These are phyloP conservation scores for Florisuga fusca DNA, from an alignment of 2,797 vertebrate genomes.

Conservation along the genomic window DNA sequence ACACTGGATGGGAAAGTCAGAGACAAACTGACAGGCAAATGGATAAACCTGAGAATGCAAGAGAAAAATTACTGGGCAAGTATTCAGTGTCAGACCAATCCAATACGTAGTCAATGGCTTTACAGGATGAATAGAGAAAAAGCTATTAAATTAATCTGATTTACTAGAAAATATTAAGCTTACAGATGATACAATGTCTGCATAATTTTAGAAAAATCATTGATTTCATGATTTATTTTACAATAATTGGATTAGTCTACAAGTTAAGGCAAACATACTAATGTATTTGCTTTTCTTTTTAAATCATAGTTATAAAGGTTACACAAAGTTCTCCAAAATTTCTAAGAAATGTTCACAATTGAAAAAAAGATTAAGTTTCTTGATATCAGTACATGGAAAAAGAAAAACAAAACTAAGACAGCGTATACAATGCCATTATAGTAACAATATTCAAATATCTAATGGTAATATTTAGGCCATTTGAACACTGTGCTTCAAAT, in stretches of 20 bases:
- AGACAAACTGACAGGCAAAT: background rate
- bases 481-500: constrained; percentile 77
- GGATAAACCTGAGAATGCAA: constrained; percentile 53
- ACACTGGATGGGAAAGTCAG: constrained; percentile 1
- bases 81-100: constrained; percentile 42
- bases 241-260: constrained; percentile 88
- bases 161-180: constrained; percentile 65
- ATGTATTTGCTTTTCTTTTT: constrained; percentile 84
- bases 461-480: constrained; percentile 82
- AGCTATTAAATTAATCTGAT: constrained; percentile 18
- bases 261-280: constrained; percentile 95
- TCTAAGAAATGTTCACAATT: constrained; percentile 82
- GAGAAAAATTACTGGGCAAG: background rate
- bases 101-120: background rate
- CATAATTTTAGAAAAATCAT: constrained; percentile 79
- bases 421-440: constrained; percentile 84
- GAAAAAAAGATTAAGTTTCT: constrained; percentile 83
- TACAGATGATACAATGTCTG: constrained; percentile 72
- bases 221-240: constrained; percentile 83
- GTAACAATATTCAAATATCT: constrained; percentile 84
- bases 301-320: constrained; percentile 85
- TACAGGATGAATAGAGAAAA: constrained; percentile 26
- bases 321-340: constrained; percentile 80
- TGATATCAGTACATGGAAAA: constrained; percentile 83
- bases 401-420: constrained; percentile 76